phyloP scores from a whole-genome alignment of 2,888 invertebrate genomes.

The Ypsolopha sequella region DNA sequence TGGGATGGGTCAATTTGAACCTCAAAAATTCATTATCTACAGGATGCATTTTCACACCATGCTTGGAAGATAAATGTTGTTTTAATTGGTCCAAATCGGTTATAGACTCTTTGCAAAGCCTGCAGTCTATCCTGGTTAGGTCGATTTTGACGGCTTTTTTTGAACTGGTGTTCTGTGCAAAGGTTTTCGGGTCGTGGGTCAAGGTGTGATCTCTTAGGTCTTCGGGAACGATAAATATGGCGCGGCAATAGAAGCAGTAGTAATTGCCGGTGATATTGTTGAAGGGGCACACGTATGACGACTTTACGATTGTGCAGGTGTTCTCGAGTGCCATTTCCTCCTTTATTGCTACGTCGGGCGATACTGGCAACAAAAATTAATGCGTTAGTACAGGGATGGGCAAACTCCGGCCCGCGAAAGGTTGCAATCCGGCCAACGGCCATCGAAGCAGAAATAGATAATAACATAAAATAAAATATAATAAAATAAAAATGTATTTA shows the following conservation, averaged over 20 bases:
- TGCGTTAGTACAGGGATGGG: no score
- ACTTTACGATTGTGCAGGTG: conserved; percentile 37
- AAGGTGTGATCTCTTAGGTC: conserved; percentile 39
- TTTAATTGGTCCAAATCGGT: conserved; percentile 36
- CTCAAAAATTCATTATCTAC: conserved; percentile 46
- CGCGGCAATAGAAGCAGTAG: conserved; percentile 50
- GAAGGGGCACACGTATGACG: conserved; percentile 51
- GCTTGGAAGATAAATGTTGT: conserved; percentile 29
- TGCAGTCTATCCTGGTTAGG: conserved; percentile 44
- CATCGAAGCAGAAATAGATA: no score
- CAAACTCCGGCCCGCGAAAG: no score
- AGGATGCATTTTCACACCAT: conserved; percentile 27
- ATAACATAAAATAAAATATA: no score
- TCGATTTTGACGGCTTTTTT: not conserved
- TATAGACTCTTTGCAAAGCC: conserved; percentile 44
- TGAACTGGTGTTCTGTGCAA: no score
- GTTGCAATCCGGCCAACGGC: no score
- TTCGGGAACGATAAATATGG: conserved; percentile 38
- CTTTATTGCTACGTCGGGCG: no score
- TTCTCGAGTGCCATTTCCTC: conserved; percentile 41
- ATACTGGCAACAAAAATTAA: no score
- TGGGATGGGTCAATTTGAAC: conserved; percentile 39
- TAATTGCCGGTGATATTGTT: conserved; percentile 48
- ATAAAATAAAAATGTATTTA: no score
- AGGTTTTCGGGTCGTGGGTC: conserved; percentile 30